These are phyloP conservation scores for Omphaloscelis lunosa DNA, from an alignment of 2,888 invertebrate genomes.

Conservation along the genomic window DNA sequence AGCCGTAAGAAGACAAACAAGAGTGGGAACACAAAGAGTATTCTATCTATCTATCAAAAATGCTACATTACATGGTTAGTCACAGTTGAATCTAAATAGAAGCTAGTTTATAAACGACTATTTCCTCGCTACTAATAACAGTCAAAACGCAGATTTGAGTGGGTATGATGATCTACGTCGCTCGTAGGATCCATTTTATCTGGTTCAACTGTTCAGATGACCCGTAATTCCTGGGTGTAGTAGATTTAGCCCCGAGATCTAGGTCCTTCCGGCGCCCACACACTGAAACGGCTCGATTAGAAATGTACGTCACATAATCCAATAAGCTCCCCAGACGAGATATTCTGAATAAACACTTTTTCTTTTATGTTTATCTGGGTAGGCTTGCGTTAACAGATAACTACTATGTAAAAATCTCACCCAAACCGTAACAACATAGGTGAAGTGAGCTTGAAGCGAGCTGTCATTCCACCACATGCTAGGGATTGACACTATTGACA, in stretches of 20 bases:
- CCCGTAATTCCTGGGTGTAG: not conserved
- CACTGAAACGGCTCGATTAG: conserved; percentile 6
- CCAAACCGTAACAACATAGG: no score
- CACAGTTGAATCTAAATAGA: not conserved
- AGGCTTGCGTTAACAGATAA: not conserved
- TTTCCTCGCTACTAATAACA: not conserved
- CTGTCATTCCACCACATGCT: no score
- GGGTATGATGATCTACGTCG: not conserved
- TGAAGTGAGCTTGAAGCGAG: no score
- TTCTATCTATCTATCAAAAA: not conserved
- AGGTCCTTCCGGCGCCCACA: conserved; percentile 9
- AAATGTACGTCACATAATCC: conserved; percentile 6
- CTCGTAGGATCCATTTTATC: not conserved
- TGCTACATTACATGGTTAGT: not conserved
- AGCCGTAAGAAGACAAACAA: no score
- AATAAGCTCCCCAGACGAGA: not conserved
- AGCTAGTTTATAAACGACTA: not conserved
- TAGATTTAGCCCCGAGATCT: conserved; percentile 23
- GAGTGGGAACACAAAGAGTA: no score
- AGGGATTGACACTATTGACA: no score
- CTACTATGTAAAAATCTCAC: no score
- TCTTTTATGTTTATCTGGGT: not conserved
- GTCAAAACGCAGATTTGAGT: not conserved
- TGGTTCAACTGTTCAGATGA: not conserved
- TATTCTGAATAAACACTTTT: not conserved